phyloP scores from a whole-genome alignment of 1,140 invertebrate species.

The Trigoniulus corallinus region DNA sequence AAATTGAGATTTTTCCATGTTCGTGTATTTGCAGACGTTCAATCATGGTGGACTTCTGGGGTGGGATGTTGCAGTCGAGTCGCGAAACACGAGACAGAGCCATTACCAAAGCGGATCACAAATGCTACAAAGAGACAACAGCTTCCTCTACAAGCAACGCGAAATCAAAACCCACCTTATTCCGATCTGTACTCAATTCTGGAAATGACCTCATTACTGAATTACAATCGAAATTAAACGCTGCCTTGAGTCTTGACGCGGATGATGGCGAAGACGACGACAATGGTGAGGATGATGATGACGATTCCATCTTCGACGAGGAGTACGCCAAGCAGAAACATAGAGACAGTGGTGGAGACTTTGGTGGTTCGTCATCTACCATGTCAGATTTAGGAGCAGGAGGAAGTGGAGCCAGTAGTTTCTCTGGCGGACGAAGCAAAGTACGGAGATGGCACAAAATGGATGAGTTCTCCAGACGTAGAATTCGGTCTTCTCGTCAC shows the following conservation, averaged over 20 bases:
- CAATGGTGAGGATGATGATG: background rate
- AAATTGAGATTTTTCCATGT: too few species aligned
- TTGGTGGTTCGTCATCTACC: background rate
- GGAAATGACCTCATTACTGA: conserved; percentile 3
- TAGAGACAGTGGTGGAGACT: background rate
- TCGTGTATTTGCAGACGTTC: too few species aligned
- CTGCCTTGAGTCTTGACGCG: conserved; percentile 2
- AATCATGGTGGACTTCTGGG: conserved; percentile 8
- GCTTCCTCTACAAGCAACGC: too few species aligned
- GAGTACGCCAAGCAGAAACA: background rate
- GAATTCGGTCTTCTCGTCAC: too few species aligned
- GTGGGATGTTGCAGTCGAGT: background rate
- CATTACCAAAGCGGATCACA: too few species aligned
- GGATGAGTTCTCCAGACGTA: too few species aligned
- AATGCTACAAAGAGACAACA: too few species aligned
- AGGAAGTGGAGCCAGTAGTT: background rate
- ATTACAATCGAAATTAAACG: conserved; percentile 1
- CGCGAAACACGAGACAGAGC: too few species aligned
- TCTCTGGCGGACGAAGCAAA: background rate
- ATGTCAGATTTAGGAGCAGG: background rate
- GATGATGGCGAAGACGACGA: background rate
- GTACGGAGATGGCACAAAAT: background rate
- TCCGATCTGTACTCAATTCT: background rate
- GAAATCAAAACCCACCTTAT: conserved; percentile 1
- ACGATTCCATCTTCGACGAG: background rate